Evolutionary conservation across 2,797 vertebrate genomes (phyloP).

Genomic region (Melanotaenia parkinsoni): DNA sequence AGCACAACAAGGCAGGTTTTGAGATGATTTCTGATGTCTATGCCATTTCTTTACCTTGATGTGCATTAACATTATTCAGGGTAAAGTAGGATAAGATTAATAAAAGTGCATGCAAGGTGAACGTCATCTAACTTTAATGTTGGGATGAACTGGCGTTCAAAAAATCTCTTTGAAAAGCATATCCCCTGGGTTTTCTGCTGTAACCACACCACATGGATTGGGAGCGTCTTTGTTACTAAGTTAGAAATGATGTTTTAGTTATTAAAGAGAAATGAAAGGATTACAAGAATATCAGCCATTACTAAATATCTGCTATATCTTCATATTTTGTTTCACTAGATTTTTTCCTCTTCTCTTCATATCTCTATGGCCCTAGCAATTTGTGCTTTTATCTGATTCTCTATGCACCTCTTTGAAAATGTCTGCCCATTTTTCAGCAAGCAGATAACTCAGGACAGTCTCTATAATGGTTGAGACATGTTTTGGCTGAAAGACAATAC

Average conservation of each 20-base stretch:
- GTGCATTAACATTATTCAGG: slow-evolving; percentile 73
- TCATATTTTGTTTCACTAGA: slow-evolving; percentile 4
- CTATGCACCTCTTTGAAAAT: slow-evolving; percentile 33
- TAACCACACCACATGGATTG: slow-evolving; percentile 50
- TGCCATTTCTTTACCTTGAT: slow-evolving; percentile 74
- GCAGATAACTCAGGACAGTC: slow-evolving; percentile 39
- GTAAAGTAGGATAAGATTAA: slow-evolving; percentile 78
- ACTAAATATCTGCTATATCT: slow-evolving; percentile 25
- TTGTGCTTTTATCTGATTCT: slow-evolving; percentile 21
- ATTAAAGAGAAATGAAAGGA: slow-evolving; percentile 50
- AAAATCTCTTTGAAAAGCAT: slow-evolving; percentile 71
- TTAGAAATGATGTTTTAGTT: slow-evolving; percentile 46
- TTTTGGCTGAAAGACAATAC: slow-evolving; percentile 37
- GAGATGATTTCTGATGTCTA: slow-evolving; percentile 73
- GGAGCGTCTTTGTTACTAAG: slow-evolving; percentile 65
- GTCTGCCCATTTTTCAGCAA: slow-evolving; percentile 51
- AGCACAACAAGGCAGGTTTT: slow-evolving; percentile 56
- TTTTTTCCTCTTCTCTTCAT: neutral
- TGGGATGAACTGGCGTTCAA: slow-evolving; percentile 58
- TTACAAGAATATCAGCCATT: slow-evolving; percentile 36
- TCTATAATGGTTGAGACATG: slow-evolving; percentile 28
- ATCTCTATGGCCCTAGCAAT: slow-evolving; percentile 22
- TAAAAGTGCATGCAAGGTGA: slow-evolving; percentile 81
- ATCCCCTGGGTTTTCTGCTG: slow-evolving; percentile 57
- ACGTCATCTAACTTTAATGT: slow-evolving; percentile 72